Evolutionary conservation across 2,113 vertebrate species (phyloP).

Genomic region (Nannospalax galili): DNA sequence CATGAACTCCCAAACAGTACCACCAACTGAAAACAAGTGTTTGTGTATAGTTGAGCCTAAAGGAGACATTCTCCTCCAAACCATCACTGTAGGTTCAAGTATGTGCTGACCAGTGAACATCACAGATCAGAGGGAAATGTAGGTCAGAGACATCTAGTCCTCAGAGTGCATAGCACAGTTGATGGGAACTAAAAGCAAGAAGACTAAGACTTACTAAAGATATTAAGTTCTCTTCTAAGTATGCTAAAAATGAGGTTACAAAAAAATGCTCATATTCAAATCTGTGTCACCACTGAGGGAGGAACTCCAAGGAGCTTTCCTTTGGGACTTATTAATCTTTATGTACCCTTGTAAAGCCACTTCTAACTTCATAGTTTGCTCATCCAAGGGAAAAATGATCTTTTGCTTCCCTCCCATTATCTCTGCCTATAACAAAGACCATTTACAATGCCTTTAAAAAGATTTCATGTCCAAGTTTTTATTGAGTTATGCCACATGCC

Average conservation of each 20-base stretch:
- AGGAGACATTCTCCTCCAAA: too few species aligned
- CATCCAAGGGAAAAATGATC: background rate
- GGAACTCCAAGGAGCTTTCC: background rate
- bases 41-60: too few species aligned
- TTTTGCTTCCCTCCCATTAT: background rate
- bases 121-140: background rate
- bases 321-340: background rate
- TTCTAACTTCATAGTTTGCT: background rate
- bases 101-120: background rate
- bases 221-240: background rate
- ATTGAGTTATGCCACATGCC: slow-evolving; percentile 45
- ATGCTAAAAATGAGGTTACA: background rate
- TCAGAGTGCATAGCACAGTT: background rate
- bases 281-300: background rate
- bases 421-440: slow-evolving; percentile 15
- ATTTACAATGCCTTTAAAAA: slow-evolving; percentile 51
- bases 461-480: slow-evolving; percentile 58
- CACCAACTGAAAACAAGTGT: too few species aligned
- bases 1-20: too few species aligned
- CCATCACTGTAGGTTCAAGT: background rate
- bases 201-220: background rate
- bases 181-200: background rate
- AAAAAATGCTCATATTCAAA: background rate
- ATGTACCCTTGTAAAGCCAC: background rate
- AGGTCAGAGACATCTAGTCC: background rate